These are phyloP conservation scores for Apotomis turbidana DNA, from an alignment of 2,888 invertebrate genomes.

Conservation along the genomic window DNA sequence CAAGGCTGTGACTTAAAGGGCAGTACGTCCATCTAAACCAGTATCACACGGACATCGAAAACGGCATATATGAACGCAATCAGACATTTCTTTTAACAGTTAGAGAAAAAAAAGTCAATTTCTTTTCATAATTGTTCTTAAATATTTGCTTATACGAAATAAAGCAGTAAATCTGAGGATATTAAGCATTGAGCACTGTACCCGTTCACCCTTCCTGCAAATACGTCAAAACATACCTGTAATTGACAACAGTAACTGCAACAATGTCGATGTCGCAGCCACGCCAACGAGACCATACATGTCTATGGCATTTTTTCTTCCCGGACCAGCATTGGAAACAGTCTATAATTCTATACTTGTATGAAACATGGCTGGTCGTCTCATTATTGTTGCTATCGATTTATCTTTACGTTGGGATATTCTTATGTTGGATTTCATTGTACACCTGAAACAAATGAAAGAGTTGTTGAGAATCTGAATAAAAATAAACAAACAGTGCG, in stretches of 20 bases:
- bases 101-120: no score
- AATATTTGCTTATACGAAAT: no score
- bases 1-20: no score
- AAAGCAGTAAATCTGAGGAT: no score
- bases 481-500: no score
- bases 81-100: no score
- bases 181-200: no score
- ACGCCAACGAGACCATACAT: conserved; percentile 75
- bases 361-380: conserved; percentile 57
- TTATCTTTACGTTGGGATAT: conserved; percentile 12
- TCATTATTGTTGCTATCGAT: conserved; percentile 59
- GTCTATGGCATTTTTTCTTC: conserved; percentile 71
- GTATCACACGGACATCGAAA: no score
- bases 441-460: conserved; percentile 30
- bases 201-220: no score
- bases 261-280: conserved; percentile 73
- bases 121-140: no score
- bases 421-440: conserved; percentile 19
- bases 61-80: no score
- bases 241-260: conserved; percentile 72
- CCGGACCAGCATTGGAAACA: conserved; percentile 70
- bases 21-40: no score
- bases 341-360: conserved; percentile 55
- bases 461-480: background rate
- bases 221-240: conserved; percentile 58